phyloP scores from a whole-genome alignment of 2,113 vertebrate species.

The Chloroceryle aenea region DNA sequence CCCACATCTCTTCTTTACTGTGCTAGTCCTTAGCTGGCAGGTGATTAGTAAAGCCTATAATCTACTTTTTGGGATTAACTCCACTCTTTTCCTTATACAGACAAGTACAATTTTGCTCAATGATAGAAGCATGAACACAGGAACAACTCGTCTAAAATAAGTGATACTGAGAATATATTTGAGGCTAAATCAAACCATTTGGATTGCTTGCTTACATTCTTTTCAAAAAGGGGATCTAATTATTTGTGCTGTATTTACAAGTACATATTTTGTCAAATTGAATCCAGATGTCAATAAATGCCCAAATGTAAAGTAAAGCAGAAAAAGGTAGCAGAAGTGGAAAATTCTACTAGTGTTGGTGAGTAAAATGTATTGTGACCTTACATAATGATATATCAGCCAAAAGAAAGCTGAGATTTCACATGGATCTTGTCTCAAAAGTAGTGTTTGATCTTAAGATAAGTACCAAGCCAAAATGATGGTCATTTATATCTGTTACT shows the following conservation, averaged over 20 bases:
- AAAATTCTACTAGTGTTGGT: neutral
- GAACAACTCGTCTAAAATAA: neutral
- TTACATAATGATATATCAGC: neutral
- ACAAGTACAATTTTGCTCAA: neutral
- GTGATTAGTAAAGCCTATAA: neutral
- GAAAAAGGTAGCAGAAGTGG: neutral
- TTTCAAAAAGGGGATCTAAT: neutral
- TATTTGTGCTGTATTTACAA: neutral
- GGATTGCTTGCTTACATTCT: neutral
- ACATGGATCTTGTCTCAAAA: neutral
- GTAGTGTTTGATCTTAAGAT: neutral
- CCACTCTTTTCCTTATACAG: neutral
- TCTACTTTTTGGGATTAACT: neutral
- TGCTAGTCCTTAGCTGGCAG: neutral
- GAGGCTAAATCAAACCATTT: neutral
- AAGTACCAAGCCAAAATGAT: neutral
- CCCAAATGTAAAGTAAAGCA: neutral
- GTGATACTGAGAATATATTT: neutral
- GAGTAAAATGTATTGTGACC: neutral
- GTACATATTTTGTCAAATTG: neutral
- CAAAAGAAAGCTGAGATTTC: neutral
- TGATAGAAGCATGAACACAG: neutral
- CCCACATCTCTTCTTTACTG: neutral
- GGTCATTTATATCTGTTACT: neutral
- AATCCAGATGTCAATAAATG: conserved; percentile 28